phyloP scores from a whole-genome alignment of 2,797 vertebrate species.

The Podarcis siculus region DNA sequence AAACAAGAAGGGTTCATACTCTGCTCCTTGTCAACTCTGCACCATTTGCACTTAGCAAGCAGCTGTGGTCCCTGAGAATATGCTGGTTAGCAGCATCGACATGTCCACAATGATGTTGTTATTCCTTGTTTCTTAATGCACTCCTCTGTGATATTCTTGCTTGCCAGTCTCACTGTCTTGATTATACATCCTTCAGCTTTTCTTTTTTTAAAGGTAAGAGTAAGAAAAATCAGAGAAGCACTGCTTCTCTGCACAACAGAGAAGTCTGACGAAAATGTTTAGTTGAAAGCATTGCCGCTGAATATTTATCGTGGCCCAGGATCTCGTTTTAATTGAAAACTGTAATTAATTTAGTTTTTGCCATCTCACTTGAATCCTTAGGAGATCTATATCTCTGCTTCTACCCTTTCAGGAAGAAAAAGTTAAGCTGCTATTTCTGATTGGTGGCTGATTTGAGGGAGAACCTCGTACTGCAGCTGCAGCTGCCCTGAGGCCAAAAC shows the following conservation, averaged over 20 bases:
- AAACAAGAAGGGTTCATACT: neutral
- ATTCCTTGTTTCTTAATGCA: neutral
- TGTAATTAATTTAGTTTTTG: conserved; percentile 5
- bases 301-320: conserved; percentile 13
- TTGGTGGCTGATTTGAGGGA: neutral
- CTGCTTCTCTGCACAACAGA: neutral
- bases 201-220: neutral
- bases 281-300: neutral
- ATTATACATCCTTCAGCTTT: neutral
- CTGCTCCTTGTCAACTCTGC: neutral
- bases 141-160: neutral
- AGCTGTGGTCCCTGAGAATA: fast-evolving
- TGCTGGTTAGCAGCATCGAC: neutral
- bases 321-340: conserved; percentile 32
- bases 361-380: conserved; percentile 1
- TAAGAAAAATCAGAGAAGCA: neutral
- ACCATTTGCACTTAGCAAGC: neutral
- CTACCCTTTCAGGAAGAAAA: neutral
- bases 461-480: conserved; percentile 31
- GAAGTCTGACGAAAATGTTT: neutral
- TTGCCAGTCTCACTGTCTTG: neutral
- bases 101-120: fast-evolving
- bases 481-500: neutral
- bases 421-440: neutral
- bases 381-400: neutral